Conservation (phyloP, 2,888 invertebrate species). For the Calameuta idolon region DNA sequence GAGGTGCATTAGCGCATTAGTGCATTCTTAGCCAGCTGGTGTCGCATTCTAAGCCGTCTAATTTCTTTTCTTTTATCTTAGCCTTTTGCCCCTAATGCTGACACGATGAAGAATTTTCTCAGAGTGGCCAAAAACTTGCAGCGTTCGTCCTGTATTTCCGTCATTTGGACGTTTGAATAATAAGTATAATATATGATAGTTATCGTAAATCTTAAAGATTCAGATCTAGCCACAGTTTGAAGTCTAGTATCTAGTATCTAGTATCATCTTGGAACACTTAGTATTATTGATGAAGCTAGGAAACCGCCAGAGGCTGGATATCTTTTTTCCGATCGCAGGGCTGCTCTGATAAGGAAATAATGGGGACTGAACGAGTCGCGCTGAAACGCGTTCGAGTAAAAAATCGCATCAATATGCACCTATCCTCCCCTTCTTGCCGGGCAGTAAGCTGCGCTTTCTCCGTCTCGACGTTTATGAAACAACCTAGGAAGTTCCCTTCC, state of each 20-base stretch:
- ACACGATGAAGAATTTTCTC: no score
- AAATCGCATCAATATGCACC: constrained; percentile 5
- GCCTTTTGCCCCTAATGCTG: constrained; percentile 11
- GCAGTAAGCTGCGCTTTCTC: not conserved
- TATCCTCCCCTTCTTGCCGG: not conserved
- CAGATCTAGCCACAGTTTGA: no score
- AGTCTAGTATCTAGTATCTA: no score
- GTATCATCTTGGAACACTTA: no score
- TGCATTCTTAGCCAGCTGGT: constrained; percentile 48
- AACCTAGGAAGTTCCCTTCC: not conserved
- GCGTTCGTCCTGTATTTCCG: no score
- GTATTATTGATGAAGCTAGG: no score
- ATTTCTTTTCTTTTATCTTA: constrained; percentile 44
- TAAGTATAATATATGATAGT: no score
- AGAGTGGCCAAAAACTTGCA: no score
- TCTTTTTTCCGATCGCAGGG: no score
- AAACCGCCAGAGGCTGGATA: no score
- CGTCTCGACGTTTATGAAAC: not conserved
- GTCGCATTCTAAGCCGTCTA: constrained; percentile 44
- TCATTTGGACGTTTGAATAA: no score
- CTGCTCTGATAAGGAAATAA: constrained; percentile 1
- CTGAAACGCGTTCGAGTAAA: constrained; percentile 2
- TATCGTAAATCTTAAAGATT: no score
- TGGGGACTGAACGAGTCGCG: not conserved
- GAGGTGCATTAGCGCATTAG: constrained; percentile 60